phyloP scores from a whole-genome alignment of 92 coral and sea anemone species.

The Porites cylindrica region DNA sequence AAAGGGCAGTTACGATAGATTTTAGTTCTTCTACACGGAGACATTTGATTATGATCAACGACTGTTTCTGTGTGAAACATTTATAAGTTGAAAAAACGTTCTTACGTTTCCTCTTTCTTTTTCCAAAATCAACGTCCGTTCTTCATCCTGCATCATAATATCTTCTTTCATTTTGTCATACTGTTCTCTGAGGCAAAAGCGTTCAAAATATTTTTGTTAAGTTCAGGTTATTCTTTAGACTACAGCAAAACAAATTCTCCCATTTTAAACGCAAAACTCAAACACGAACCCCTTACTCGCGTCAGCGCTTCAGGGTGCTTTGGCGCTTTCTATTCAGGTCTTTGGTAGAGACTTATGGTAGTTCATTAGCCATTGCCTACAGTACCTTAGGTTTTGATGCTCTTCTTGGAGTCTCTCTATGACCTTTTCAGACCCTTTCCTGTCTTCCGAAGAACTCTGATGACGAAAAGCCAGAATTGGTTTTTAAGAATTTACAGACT shows the following conservation, averaged over 20 bases:
- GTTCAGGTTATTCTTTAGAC: not conserved
- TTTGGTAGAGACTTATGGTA: too few relatives aligned
- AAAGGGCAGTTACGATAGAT: not conserved
- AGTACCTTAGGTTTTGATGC: conserved; percentile 34
- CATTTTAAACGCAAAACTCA: too few relatives aligned
- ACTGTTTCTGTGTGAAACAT: too few relatives aligned
- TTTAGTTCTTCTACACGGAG: not conserved
- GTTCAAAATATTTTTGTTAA: not conserved
- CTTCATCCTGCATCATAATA: conserved; percentile 58
- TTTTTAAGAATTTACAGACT: not conserved
- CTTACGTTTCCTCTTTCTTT: conserved; percentile 63
- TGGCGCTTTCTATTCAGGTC: too few relatives aligned
- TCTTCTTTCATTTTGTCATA: conserved; percentile 53
- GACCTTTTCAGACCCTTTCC: conserved; percentile 41
- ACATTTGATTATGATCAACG: not conserved
- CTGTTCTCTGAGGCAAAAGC: conserved; percentile 47
- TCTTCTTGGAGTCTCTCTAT: conserved; percentile 50
- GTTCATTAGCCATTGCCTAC: too few relatives aligned
- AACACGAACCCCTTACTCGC: too few relatives aligned
- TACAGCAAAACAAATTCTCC: too few relatives aligned
- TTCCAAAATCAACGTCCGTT: conserved; percentile 46
- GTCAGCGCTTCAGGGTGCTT: too few relatives aligned
- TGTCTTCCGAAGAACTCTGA: conserved; percentile 11
- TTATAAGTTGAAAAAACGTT: not conserved
- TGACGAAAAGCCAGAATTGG: not conserved